These are phyloP conservation scores for Ornithorhynchus anatinus DNA, from an alignment of 2,113 vertebrate genomes.

Conservation along the genomic window DNA sequence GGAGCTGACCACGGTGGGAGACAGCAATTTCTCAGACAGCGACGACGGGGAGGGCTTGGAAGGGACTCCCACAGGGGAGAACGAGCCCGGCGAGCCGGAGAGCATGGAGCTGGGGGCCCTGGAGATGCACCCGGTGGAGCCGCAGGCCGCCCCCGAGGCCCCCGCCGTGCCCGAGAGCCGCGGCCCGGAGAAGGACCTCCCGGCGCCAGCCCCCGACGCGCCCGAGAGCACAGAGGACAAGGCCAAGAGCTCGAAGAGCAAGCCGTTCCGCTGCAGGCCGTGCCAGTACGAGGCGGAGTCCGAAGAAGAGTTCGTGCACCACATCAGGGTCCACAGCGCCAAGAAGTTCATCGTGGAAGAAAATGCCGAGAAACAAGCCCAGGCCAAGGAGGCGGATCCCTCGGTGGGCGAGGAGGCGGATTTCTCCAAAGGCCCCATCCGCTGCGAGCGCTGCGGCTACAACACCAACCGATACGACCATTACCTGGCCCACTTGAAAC, in stretches of 20 bases:
- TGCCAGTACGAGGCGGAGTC: constrained; percentile 91
- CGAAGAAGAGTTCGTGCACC: constrained; percentile 91
- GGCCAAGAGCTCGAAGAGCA: constrained; percentile 81
- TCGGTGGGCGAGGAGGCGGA: constrained; percentile 70
- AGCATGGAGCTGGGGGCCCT: constrained; percentile 49
- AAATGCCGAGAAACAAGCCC: constrained; percentile 79
- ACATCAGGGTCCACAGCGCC: constrained; percentile 87
- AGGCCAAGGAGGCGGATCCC: constrained; percentile 69
- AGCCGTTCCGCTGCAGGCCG: constrained; percentile 93
- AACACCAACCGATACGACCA: constrained; percentile 98
- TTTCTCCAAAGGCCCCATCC: constrained; percentile 90
- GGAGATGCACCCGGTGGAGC: constrained; percentile 38
- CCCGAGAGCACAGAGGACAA: constrained; percentile 66
- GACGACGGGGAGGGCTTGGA: constrained; percentile 88
- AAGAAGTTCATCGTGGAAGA: constrained; percentile 91
- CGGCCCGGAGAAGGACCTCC: constrained; percentile 52
- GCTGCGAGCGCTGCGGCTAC: constrained; percentile 95
- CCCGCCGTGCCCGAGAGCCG: constrained; percentile 51
- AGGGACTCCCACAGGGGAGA: constrained; percentile 57
- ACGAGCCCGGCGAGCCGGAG: constrained; percentile 45
- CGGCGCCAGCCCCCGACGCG: constrained; percentile 36
- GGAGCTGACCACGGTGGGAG: constrained; percentile 89
- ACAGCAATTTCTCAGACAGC: constrained; percentile 87
- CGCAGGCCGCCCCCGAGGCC: constrained; percentile 35
- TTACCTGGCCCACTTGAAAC: constrained; percentile 94